Evolutionary conservation across 2,797 vertebrate genomes (phyloP), one percentile per base, ranked within the genome.

Genomic region (Tapera naevia): DNA sequence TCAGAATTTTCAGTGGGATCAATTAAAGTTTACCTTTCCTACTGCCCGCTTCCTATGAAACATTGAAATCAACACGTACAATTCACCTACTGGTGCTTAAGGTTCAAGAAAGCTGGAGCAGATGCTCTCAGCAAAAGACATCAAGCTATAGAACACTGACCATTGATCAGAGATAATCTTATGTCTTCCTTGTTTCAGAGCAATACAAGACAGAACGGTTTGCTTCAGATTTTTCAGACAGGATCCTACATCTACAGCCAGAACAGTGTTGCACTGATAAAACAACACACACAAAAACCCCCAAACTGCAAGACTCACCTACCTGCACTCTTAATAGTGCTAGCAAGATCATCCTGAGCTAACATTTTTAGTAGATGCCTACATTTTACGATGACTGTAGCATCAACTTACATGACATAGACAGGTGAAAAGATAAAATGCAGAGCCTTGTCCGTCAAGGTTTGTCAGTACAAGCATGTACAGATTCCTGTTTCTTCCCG

Each of bases 1-100:
- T 60, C 39, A 73, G 80, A 94, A 86, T 66, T 86, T 87, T 88
- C 91, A 93, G 37, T 56, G 69, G 58, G 75, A 92, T 84, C 91
- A 89, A 60, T 83, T 81, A 93, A 86, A 83, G 30, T 66, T 10
- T 58, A 56, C 51, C 58, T 73, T 72, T 86, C 33, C 51, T 83
- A 37, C 43, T 54, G 50, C 66, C 46, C 7, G 35, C 32, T 57
- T 79, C 75, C n/a, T 80, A 46, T 88, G 41, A 69, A 89, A 67
- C 62, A 89, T 3, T 80, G 48, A 82, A 85, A 95, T 92, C 64
- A 78, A 83, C 65, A 61, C 0, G 0, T 33, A 73, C 41, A 58
- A 28, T 7, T 10, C 53, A 80, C 23, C 39, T 45, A 54, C 17
- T 45, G 25, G 58, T 45, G 45, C 39, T 71, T 60, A 30, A 57